Percentiles rank a stretch among this genome's conserved stretches.
Conservation (phyloP, 1,140 invertebrate genomes). For the Cyclina sinensis region DNA sequence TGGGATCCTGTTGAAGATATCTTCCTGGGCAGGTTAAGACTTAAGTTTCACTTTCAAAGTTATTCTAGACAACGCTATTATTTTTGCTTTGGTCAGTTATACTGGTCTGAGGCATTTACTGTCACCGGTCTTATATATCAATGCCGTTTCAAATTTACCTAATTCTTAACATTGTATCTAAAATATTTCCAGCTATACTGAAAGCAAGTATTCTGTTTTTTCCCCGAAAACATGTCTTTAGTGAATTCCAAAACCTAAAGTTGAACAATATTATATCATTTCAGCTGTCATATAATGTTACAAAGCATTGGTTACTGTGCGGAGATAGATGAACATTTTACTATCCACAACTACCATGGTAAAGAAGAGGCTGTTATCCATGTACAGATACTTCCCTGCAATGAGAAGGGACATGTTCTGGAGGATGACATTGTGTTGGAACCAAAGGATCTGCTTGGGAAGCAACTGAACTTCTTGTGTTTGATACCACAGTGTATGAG, state of each 20-base stretch:
- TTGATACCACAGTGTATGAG: constrained; percentile 75
- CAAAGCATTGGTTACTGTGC: constrained; percentile 76
- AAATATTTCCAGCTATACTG: too few species aligned
- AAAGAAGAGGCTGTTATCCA: constrained; percentile 78
- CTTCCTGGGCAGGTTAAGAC: constrained; percentile 79
- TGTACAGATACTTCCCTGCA: constrained; percentile 74
- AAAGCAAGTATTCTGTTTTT: too few species aligned
- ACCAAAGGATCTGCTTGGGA: constrained; percentile 73
- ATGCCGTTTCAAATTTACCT: too few species aligned
- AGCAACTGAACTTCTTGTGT: constrained; percentile 70
- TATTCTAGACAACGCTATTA: too few species aligned
- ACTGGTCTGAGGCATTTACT: too few species aligned
- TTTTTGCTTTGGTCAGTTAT: too few species aligned
- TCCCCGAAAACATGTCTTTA: too few species aligned
- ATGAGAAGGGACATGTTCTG: constrained; percentile 64
- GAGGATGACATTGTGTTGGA: constrained; percentile 75
- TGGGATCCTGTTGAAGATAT: constrained; percentile 81
- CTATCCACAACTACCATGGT: constrained; percentile 79
- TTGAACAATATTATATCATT: too few species aligned
- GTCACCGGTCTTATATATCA: too few species aligned
- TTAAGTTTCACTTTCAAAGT: too few species aligned
- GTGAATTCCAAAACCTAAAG: too few species aligned
- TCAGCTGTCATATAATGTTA: constrained; percentile 78
- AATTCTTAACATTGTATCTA: too few species aligned
- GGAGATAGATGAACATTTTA: constrained; percentile 79